These are phyloP conservation scores for Atrichornis clamosus DNA, from an alignment of 2,113 vertebrate genomes.

Conservation along the genomic window DNA sequence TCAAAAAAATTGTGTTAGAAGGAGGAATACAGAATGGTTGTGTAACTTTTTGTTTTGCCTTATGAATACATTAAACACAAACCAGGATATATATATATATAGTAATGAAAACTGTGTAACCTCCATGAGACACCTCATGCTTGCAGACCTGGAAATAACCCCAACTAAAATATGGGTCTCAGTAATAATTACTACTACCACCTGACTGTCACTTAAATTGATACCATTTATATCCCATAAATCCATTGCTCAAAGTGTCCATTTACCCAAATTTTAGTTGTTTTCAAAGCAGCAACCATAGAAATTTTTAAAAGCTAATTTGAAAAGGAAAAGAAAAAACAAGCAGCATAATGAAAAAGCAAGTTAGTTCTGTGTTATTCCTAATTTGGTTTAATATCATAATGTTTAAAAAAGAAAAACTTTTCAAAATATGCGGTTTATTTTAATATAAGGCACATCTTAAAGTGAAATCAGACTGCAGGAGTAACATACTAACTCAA, in stretches of 20 bases:
- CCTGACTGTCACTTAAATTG: background rate
- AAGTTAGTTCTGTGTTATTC: constrained; percentile 60
- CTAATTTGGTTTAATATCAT: background rate
- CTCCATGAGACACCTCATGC: background rate
- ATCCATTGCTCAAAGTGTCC: constrained; percentile 76
- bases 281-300: constrained; percentile 64
- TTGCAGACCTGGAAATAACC: background rate
- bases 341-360: constrained; percentile 80
- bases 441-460: background rate
- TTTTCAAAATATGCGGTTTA: background rate
- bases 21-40: background rate
- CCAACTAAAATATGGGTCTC: background rate
- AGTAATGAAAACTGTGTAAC: background rate
- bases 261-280: constrained; percentile 60
- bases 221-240: constrained; percentile 71
- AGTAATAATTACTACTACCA: background rate
- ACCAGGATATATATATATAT: background rate
- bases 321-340: constrained; percentile 62
- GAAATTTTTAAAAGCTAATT: constrained; percentile 58
- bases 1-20: background rate
- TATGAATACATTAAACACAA: background rate
- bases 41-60: background rate
- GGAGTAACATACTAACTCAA: background rate
- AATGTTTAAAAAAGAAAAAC: background rate
- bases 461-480: background rate